Evolutionary conservation across 2,797 vertebrate species (phyloP).

Genomic region (Tadarida brasiliensis): DNA sequence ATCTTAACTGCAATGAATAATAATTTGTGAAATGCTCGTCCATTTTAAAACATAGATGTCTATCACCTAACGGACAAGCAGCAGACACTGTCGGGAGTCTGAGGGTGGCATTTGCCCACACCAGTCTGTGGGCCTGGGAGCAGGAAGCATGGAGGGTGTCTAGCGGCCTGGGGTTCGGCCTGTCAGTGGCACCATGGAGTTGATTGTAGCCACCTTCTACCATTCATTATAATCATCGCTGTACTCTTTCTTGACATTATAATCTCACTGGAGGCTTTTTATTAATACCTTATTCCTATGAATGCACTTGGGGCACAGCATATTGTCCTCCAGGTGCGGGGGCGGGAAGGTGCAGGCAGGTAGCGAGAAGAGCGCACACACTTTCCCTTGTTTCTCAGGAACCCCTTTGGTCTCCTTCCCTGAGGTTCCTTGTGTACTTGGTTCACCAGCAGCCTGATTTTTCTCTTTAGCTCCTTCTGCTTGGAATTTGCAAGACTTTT

Average conservation of each 20-base stretch:
- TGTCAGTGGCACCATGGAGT: background rate
- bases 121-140: background rate
- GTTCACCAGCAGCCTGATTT: background rate
- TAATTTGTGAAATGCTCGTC: background rate
- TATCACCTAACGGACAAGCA: background rate
- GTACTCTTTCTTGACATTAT: background rate
- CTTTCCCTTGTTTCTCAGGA: too few relatives aligned
- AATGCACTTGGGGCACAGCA: slow-evolving; percentile 76
- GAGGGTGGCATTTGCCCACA: background rate
- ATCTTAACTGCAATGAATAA: background rate
- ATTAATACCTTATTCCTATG: slow-evolving; percentile 69
- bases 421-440: background rate
- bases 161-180: background rate
- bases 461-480: background rate
- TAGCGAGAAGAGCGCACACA: slow-evolving; percentile 59
- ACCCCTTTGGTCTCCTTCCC: too few relatives aligned
- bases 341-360: slow-evolving; percentile 65
- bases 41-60: background rate
- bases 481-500: background rate
- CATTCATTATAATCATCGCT: background rate
- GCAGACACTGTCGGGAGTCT: too few relatives aligned
- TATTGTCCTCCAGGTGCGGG: slow-evolving; percentile 70
- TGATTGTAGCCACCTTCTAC: background rate
- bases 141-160: background rate
- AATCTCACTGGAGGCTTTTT: slow-evolving; percentile 48